Evolutionary conservation across 2,888 invertebrate species (phyloP).

Genomic region (Carabus problematicus): DNA sequence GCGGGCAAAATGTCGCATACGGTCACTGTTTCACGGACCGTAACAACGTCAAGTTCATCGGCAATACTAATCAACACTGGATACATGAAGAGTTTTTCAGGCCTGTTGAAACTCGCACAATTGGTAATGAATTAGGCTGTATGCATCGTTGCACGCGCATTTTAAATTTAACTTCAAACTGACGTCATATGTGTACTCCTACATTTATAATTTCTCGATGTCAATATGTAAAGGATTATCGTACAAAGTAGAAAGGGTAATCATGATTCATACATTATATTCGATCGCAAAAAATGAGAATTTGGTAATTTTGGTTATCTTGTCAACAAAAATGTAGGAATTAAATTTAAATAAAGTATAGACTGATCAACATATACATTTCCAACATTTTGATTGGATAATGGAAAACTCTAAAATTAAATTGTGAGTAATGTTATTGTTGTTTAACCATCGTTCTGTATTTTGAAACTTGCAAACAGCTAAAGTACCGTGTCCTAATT

Average conservation of each 20-base stretch:
- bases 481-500: constrained; percentile 20
- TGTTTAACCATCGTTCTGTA: not conserved
- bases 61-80: constrained; percentile 82
- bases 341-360: constrained; percentile 8
- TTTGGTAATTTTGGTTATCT: not conserved
- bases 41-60: constrained; percentile 78
- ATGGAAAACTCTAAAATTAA: not conserved
- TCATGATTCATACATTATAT: not conserved
- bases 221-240: constrained; percentile 8
- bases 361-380: not conserved
- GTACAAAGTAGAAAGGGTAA: not conserved
- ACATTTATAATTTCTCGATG: not conserved
- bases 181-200: constrained; percentile 34
- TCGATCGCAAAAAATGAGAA: not conserved
- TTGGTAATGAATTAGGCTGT: constrained; percentile 65
- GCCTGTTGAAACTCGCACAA: constrained; percentile 81
- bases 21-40: constrained; percentile 85
- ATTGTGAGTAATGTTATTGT: no score
- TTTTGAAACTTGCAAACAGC: not conserved
- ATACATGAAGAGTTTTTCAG: constrained; percentile 79
- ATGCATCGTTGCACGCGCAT: constrained; percentile 4
- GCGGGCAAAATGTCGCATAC: constrained; percentile 79
- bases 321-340: not conserved
- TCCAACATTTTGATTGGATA: not conserved
- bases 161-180: constrained; percentile 37